Conservation (phyloP, 2,797 vertebrate species). For the Percopsis omiscomaycus region DNA sequence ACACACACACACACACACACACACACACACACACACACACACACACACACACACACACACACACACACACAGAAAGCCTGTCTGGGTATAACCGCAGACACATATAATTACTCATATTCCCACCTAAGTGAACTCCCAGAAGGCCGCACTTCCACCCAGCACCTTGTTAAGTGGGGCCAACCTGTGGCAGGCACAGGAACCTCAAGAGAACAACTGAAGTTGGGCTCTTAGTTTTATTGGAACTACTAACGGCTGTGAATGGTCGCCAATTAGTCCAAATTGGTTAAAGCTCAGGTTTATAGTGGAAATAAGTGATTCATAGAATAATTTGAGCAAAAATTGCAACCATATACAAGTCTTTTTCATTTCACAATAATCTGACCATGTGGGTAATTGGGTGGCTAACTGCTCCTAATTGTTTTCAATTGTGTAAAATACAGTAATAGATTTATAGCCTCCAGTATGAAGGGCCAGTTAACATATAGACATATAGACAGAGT, state of each 20-base stretch:
- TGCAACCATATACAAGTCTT: constrained; percentile 35
- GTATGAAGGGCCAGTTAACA: not conserved
- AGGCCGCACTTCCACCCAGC: constrained; percentile 12
- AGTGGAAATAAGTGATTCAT: constrained; percentile 37
- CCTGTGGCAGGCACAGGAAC: not conserved
- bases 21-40: constrained; percentile 19
- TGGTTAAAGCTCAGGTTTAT: constrained; percentile 58
- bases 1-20: constrained; percentile 12
- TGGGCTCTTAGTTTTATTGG: constrained; percentile 49
- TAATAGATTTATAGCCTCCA: constrained; percentile 46
- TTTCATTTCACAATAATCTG: constrained; percentile 33
- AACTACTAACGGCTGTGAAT: constrained; percentile 58
- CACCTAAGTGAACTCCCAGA: constrained; percentile 21
- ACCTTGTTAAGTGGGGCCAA: constrained; percentile 25
- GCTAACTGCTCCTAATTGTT: constrained; percentile 58
- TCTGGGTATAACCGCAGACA: constrained; percentile 16
- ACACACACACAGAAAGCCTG: constrained; percentile 23
- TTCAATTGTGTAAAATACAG: constrained; percentile 52
- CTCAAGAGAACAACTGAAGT: constrained; percentile 19
- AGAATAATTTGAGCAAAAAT: constrained; percentile 29
- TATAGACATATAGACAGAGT: constrained; percentile 17
- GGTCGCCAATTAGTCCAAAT: constrained; percentile 70
- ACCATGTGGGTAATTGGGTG: constrained; percentile 52
- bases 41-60: constrained; percentile 10
- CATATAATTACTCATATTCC: constrained; percentile 39